Base-by-base conservation (phyloP, 2,797 vertebrate genomes). In the Sardinella longiceps region DNA sequence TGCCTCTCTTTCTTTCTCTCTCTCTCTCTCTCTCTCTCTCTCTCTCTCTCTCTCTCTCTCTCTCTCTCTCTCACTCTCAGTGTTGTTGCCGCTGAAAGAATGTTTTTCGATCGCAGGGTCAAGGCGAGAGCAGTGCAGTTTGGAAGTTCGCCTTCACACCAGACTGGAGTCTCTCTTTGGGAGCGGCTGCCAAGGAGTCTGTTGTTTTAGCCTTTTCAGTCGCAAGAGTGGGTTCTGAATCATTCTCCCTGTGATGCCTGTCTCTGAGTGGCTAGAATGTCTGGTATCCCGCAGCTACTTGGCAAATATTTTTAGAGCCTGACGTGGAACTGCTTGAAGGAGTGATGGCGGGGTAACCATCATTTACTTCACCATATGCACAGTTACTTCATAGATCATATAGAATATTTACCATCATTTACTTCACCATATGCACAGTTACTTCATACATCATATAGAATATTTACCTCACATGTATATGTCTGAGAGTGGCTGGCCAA, bases 201-300 rank as follows among this genome's bases (percentile, higher is more conserved):
- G 66, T 74, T 74, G 66, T 74, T 74, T 74, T 74, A 74, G 66
- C 66, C 66, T 74, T 74, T 74, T 74, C 66, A 37, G 66, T 74
- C 66, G 66, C 66, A 74, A 74, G 66, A 74, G 66, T 33, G 66
- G 12, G 66, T 39, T 74, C 66, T 74, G 66, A 74, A 74, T 39
- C 66, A 74, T 74, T 74, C 66, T 74, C 66, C 33, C 66, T 2
- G 33, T 74, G 66, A 74, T 37, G 66, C 66, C 37, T 7, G 66
- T 37, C 66, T 74, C 66, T 37, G 30, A 74, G 30, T 37, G 30
- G 66, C 66, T 74, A 74, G 30, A 74, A 74, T 74, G 66, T 39
- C 66, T 74, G 66, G 14, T 37, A 74, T 74, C 30, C 66, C 30
- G 30, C 14, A 7, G 66, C 14, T 30, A 74, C 66, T 74, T 74